Conservation (phyloP, 2,888 invertebrate species). For the Coenonympha arcania region DNA sequence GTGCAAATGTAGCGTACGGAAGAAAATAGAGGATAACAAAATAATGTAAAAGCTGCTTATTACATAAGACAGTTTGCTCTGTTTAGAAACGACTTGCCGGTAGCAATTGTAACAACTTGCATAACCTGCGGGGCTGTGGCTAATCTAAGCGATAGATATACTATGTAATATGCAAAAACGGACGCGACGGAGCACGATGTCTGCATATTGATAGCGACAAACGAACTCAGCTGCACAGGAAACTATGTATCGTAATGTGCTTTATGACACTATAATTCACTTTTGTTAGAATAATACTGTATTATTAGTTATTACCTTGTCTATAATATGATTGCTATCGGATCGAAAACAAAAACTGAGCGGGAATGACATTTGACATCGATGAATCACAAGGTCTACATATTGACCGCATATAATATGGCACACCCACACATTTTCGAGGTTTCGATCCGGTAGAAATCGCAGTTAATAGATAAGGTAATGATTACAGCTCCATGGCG, state of each 20-base stretch:
- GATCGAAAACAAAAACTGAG: too few relatives aligned
- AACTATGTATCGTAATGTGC: background rate
- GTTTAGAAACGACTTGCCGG: background rate
- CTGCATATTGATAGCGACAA: slow-evolving; percentile 14
- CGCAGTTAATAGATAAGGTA: too few relatives aligned
- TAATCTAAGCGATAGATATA: slow-evolving; percentile 10
- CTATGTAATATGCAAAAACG: slow-evolving; percentile 7
- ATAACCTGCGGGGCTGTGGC: background rate
- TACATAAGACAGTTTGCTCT: slow-evolving; percentile 4
- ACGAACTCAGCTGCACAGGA: slow-evolving; percentile 8
- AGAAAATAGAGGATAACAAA: too few relatives aligned
- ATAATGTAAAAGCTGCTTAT: background rate
- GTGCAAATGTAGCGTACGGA: background rate
- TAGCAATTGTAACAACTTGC: slow-evolving; percentile 2
- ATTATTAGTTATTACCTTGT: too few relatives aligned
- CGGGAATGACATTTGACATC: too few relatives aligned
- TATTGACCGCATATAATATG: too few relatives aligned
- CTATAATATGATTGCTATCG: too few relatives aligned
- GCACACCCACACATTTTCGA: too few relatives aligned
- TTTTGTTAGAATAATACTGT: too few relatives aligned
- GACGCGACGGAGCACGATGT: background rate
- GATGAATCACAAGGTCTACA: too few relatives aligned
- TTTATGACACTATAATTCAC: background rate
- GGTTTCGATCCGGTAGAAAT: too few relatives aligned
- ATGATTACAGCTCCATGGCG: too few relatives aligned